phyloP scores from a whole-genome alignment of 2,888 invertebrate species.

The Myopa tessellatipennis region DNA sequence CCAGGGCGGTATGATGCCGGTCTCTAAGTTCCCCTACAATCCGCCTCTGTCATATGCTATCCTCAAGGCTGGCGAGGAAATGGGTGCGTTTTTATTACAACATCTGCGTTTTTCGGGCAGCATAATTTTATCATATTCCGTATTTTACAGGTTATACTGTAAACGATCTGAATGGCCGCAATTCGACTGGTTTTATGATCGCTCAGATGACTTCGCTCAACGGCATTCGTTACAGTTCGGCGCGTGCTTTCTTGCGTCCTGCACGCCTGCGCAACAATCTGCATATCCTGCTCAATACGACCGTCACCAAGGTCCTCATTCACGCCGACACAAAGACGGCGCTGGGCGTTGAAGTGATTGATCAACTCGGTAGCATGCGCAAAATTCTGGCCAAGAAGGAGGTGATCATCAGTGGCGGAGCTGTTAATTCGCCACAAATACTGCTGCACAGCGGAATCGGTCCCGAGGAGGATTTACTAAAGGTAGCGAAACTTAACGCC shows the following conservation, averaged over 20 bases:
- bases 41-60: constrained; percentile 83
- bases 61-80: constrained; percentile 81
- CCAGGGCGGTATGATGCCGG: constrained; percentile 81
- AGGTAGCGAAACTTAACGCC: constrained; percentile 59
- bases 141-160: constrained; percentile 73
- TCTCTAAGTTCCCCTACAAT: constrained; percentile 86
- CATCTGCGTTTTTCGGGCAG: no score
- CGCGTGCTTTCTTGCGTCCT: constrained; percentile 85
- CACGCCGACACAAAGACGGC: constrained; percentile 79
- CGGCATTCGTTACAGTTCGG: constrained; percentile 84
- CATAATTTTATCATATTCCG: constrained; percentile 13
- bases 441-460: constrained; percentile 92
- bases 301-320: constrained; percentile 81
- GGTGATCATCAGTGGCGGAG: constrained; percentile 81
- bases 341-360: constrained; percentile 77
- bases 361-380: constrained; percentile 69
- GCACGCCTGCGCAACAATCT: constrained; percentile 81
- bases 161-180: constrained; percentile 84
- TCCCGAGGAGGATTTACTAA: constrained; percentile 76
- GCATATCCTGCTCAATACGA: constrained; percentile 85
- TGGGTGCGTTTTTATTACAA: constrained; percentile 69
- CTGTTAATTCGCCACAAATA: constrained; percentile 94
- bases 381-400: constrained; percentile 83
- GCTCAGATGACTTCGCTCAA: constrained; percentile 90
- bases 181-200: constrained; percentile 86